Evolutionary conservation across 2,888 invertebrate genomes (phyloP).

Genomic region (Rhodophaea formosa): DNA sequence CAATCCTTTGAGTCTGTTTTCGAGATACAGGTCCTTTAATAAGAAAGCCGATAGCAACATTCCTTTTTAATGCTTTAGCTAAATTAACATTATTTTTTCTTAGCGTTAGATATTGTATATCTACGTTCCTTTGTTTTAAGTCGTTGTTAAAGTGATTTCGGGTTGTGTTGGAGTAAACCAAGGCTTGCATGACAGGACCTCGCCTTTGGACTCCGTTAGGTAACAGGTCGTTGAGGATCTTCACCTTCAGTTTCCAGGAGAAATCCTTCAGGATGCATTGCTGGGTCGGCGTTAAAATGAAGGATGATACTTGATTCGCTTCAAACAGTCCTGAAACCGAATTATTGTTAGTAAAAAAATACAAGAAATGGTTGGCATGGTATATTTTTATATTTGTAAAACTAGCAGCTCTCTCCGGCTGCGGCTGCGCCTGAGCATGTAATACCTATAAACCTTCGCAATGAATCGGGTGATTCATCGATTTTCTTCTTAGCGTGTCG

Average conservation of each 20-base stretch:
- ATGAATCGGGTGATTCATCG: too few species aligned
- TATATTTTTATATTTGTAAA: too few species aligned
- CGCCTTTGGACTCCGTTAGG: not conserved
- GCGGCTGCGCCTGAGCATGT: too few species aligned
- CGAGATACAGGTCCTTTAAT: not conserved
- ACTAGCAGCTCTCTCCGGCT: too few species aligned
- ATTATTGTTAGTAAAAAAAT: too few species aligned
- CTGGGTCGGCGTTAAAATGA: not conserved
- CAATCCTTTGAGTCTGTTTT: not conserved
- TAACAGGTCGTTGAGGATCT: conserved; percentile 17
- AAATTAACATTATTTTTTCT: not conserved
- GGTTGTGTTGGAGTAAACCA: not conserved
- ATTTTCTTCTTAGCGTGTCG: too few species aligned
- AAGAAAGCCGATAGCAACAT: not conserved
- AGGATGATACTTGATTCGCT: not conserved
- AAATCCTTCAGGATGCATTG: conserved; percentile 19
- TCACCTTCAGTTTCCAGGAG: conserved; percentile 22
- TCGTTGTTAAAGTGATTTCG: not conserved
- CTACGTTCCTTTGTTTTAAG: not conserved
- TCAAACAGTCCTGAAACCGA: not conserved
- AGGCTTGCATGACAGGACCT: not conserved
- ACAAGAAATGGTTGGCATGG: too few species aligned
- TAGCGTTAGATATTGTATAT: not conserved
- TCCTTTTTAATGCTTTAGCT: not conserved
- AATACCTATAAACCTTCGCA: too few species aligned